These are phyloP conservation scores for Spea multiplicata DNA, from an alignment of 2,113 vertebrate species.

Conservation along the genomic window DNA sequence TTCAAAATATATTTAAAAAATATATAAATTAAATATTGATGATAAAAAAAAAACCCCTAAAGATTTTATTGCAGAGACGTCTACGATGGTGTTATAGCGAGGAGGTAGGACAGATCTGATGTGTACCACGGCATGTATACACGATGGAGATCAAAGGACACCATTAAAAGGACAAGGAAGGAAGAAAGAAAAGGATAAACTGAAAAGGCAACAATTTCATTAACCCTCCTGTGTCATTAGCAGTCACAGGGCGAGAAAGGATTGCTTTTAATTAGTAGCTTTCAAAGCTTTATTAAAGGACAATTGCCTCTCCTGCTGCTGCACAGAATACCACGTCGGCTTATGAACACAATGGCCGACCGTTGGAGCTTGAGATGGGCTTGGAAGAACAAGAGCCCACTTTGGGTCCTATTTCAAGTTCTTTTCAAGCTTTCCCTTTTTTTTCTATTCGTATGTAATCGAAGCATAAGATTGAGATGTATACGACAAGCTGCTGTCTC, in stretches of 20 bases:
- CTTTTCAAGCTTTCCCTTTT: conserved; percentile 55
- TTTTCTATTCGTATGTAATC: conserved; percentile 58
- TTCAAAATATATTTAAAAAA: no score
- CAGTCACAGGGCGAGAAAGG: conserved; percentile 58
- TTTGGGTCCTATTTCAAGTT: conserved; percentile 45
- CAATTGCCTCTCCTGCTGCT: conserved; percentile 62
- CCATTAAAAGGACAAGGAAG: conserved; percentile 62
- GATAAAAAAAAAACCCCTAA: no score
- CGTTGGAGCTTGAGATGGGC: conserved; percentile 43
- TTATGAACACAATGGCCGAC: conserved; percentile 62
- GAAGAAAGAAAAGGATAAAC: conserved; percentile 44
- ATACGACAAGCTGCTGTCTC: conserved; percentile 55
- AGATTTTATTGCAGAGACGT: no score
- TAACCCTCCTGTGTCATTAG: conserved; percentile 66
- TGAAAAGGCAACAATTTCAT: conserved; percentile 59
- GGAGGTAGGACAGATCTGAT: no score
- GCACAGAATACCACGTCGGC: conserved; percentile 59
- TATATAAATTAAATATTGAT: no score
- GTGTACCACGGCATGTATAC: not conserved
- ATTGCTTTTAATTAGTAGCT: conserved; percentile 70
- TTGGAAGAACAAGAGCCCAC: conserved; percentile 53
- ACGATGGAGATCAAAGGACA: conserved; percentile 52
- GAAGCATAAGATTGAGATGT: conserved; percentile 59
- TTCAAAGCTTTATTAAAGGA: conserved; percentile 61
- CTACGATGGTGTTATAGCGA: no score